Base-by-base conservation (phyloP, 2,113 vertebrate genomes). In the Apteryx owenii region DNA sequence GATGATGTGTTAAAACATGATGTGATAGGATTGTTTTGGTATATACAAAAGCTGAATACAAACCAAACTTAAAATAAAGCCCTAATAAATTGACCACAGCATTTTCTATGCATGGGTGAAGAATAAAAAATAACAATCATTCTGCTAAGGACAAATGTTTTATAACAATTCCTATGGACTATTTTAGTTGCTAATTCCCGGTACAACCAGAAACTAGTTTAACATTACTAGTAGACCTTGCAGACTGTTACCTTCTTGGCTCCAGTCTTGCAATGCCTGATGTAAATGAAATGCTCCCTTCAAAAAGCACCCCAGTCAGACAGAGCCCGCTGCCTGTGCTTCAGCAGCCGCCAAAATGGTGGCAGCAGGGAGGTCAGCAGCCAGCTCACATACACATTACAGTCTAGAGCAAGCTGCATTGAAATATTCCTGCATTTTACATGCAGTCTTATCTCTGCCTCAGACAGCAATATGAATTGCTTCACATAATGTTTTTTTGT, bases 331-430 rank as follows among this genome's bases (percentile, higher is more conserved):
- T 1, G 1, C 15, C 12, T 2, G 1, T n/a, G n/a, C 9, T 68
- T 72, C 36, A 15, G 40, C 9, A 4, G 54, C 48, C 7, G 75
- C 58, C 68, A 73, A 20, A 4, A 38, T 25, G 3, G 3, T 25
- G 20, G 40, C 42, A 53, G 7, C 66, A 68, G 40, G 36, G 31
- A 44, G 42, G 56, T 80, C 61, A 23, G 46, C 66, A 23, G 60
- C 40, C 58, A 29, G 31, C 71, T 56, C 31, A 7, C 1, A 0
- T 33, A 7, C 21, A 4, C 2, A 2, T n/a, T 16, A 16, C 21
- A 29, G 28, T 16, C 54, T 42, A 29, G 25, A 2, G 1, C 19
- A 0, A 10, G 14, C 36, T 50, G 76, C 48, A 85, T 64, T 7
- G 0, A 9, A 36, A n/a, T 12, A 12, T 20, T 19, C 48, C 69